Evolutionary conservation across 2,113 vertebrate species (phyloP), one percentile per base, ranked within the genome.

Genomic region (Heptranchias perlo): DNA sequence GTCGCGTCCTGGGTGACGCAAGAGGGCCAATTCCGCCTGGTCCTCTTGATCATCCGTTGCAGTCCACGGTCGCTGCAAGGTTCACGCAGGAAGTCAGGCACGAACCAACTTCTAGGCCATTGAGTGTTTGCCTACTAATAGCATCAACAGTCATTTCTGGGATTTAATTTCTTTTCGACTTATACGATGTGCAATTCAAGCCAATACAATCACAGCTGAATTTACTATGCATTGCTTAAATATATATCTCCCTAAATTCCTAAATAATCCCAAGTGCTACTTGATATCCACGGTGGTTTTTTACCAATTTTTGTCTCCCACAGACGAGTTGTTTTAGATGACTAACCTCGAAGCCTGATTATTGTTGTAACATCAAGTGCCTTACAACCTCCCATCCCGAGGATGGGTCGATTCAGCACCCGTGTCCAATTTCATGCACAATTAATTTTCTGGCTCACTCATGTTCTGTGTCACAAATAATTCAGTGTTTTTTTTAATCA

Each of bases 391-490:
- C 91, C 6, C 16, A 44, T 65, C 91, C 61, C 23, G 91, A 65
- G 91, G 61, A 39, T 65, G 39, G 91, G 31, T 94, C 31, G 91
- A 94, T 94, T 94, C 58, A 23, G 58, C 16, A 94, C n/a, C 47
- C 91, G 3, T 11, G n/a, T 64, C 58, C 91, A 94, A 94, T 94
- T 94, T 94, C 91, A 94, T 11, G 61, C 91, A 94, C 91, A 94
- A 94, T 94, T 94, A 94, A 64, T 64, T 94, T 94, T 44, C 91
- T 47, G 61, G 31, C 61, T 64, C 52, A n/a, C 52, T 94, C 61
- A 91, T 91, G 52, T 91, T 94, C 91, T 65, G 16, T 65, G 91
- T 62, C 91, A 94, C 91, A 65, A 94, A 64, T 94, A 94, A 94
- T 62, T 65, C 58, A 39, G 58, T 58, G 91, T 62, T 62, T 91